Conservation (phyloP, 64 coral and sea anemone species). For the Pachyseris speciosa region DNA sequence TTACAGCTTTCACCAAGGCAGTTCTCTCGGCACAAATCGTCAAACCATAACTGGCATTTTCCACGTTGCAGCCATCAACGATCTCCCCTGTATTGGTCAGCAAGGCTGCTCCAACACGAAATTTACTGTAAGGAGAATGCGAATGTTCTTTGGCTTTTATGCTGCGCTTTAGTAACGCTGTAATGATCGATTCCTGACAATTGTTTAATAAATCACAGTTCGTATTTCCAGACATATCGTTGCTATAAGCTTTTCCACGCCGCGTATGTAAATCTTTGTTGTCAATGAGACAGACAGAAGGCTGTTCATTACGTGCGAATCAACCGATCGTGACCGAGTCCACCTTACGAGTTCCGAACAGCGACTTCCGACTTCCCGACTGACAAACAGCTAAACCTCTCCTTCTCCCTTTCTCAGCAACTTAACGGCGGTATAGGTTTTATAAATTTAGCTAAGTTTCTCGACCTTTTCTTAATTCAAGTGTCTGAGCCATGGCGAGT, state of each 20-base stretch:
- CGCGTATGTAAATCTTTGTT: no score
- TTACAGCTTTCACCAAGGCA: slow-evolving; percentile 95
- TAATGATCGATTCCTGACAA: background rate
- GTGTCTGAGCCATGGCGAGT: no score
- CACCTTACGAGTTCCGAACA: no score
- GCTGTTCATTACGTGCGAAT: no score
- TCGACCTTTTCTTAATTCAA: no score
- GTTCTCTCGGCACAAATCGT: slow-evolving; percentile 94
- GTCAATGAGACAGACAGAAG: no score
- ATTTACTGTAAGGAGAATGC: slow-evolving; percentile 96
- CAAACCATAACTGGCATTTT: slow-evolving; percentile 86
- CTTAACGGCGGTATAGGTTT: no score
- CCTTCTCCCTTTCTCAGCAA: no score
- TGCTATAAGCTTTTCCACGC: background rate
- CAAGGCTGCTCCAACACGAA: slow-evolving; percentile 94
- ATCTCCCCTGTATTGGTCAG: slow-evolving; percentile 71
- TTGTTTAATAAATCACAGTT: background rate
- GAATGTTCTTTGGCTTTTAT: slow-evolving; percentile 86
- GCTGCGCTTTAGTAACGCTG: slow-evolving; percentile 63
- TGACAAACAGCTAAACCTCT: no score
- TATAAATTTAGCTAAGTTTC: no score
- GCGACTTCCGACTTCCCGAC: no score
- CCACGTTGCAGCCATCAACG: slow-evolving; percentile 93
- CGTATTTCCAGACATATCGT: background rate
- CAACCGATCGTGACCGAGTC: no score